phyloP scores from a whole-genome alignment of 2,113 vertebrate genomes.

The Egretta garzetta region DNA sequence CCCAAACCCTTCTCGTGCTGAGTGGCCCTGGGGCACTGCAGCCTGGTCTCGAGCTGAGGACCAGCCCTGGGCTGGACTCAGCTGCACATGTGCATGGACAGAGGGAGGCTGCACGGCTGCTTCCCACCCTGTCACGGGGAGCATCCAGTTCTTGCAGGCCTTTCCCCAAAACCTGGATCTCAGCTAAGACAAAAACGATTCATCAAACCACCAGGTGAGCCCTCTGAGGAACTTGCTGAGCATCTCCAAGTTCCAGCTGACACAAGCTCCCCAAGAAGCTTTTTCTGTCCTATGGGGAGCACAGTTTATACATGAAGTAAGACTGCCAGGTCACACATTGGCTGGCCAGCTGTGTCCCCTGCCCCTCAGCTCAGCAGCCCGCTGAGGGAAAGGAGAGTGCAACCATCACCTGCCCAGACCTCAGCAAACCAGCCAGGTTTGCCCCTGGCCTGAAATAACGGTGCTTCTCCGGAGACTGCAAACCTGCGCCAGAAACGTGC shows the following conservation, averaged over 20 bases:
- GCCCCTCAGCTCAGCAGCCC: background rate
- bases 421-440: background rate
- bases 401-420: background rate
- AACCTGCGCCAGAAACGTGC: background rate
- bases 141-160: rapidly evolving
- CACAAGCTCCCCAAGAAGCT: background rate
- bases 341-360: background rate
- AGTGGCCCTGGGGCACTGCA: background rate
- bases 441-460: background rate
- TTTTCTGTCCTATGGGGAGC: background rate
- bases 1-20: background rate
- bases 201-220: background rate
- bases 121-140: background rate
- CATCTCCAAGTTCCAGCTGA: background rate
- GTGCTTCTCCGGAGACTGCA: background rate
- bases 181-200: background rate
- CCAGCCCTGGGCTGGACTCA: background rate
- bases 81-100: background rate
- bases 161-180: background rate
- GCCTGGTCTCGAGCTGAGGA: background rate
- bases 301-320: background rate
- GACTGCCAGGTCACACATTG: background rate
- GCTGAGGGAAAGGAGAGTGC: background rate
- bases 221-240: background rate
- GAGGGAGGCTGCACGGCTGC: background rate